Percentiles rank a stretch among this genome's conserved stretches.
phyloP scores from a whole-genome alignment of 1,140 invertebrate genomes.

The Globodera ellingtonae region DNA sequence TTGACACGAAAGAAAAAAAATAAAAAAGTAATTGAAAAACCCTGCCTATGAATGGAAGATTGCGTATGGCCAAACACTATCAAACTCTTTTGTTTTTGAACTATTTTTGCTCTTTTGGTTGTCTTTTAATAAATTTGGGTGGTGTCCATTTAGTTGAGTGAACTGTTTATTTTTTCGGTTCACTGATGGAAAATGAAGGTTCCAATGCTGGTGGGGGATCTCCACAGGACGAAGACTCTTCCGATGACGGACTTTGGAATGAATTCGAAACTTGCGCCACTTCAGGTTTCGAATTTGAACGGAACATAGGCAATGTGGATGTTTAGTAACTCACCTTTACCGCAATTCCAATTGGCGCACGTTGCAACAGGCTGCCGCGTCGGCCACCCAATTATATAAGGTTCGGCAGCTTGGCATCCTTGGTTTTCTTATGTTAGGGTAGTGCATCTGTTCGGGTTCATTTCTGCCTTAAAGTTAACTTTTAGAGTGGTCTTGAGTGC shows the following conservation, averaged over 20 bases:
- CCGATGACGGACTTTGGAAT: slow-evolving; percentile 48
- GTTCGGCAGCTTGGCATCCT: slow-evolving; percentile 16
- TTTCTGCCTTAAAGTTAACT: neutral
- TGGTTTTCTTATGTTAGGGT: slow-evolving; percentile 2
- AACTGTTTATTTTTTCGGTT: neutral
- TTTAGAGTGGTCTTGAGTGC: slow-evolving; percentile 48
- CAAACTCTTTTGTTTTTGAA: no score
- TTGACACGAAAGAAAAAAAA: no score
- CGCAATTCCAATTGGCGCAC: slow-evolving; percentile 49
- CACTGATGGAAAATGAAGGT: neutral
- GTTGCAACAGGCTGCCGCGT: slow-evolving; percentile 52
- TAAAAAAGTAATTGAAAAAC: no score
- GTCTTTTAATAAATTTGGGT: no score
- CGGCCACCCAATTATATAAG: slow-evolving; percentile 62
- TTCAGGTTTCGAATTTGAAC: slow-evolving; percentile 17
- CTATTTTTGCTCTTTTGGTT: no score
- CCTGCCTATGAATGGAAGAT: no score
- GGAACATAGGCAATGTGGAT: neutral
- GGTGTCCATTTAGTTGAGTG: no score
- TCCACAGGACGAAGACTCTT: slow-evolving; percentile 42
- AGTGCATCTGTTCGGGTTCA: no score
- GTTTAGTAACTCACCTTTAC: slow-evolving; percentile 52
- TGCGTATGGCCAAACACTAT: no score
- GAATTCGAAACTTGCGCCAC: slow-evolving; percentile 44
- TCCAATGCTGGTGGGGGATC: neutral